Conservation (phyloP, 1,140 invertebrate species). For the Drosophila grimshawi region DNA sequence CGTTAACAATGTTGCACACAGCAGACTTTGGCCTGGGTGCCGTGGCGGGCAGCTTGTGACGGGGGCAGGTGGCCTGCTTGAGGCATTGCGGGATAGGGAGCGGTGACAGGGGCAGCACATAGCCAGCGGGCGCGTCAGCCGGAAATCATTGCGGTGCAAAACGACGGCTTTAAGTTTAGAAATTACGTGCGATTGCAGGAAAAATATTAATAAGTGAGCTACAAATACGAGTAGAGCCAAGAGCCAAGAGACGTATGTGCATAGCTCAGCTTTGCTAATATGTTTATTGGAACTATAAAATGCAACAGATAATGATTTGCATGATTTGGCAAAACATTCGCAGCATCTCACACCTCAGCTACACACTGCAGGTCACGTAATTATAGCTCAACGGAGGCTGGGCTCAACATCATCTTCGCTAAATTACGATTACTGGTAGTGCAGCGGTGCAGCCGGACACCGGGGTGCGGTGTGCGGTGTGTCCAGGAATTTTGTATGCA, state of each 20-base stretch:
- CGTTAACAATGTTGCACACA: conserved; percentile 75
- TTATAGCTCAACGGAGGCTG: conserved; percentile 38
- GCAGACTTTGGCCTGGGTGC: conserved; percentile 40
- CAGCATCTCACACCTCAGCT: conserved; percentile 66
- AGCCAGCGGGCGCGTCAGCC: conserved; percentile 54
- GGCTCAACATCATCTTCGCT: conserved; percentile 61
- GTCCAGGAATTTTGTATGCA: conserved; percentile 76
- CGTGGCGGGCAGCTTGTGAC: conserved; percentile 19
- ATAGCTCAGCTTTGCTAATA: conserved; percentile 61
- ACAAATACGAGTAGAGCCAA: conserved; percentile 51
- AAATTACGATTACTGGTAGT: conserved; percentile 43
- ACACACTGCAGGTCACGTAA: conserved; percentile 37
- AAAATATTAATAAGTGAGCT: conserved; percentile 75
- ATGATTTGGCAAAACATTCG: conserved; percentile 68
- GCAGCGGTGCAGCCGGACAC: background rate
- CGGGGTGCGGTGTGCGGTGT: background rate
- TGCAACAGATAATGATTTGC: conserved; percentile 67
- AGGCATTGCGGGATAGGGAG: background rate
- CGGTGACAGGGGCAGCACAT: conserved; percentile 16
- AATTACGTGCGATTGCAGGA: conserved; percentile 69
- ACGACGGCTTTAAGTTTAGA: conserved; percentile 69
- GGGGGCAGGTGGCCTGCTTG: background rate
- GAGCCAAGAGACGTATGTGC: background rate
- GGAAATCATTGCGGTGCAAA: conserved; percentile 72
- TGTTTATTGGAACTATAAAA: conserved; percentile 72